Conservation (phyloP, 2,797 vertebrate species). For the Lerista edwardsae region DNA sequence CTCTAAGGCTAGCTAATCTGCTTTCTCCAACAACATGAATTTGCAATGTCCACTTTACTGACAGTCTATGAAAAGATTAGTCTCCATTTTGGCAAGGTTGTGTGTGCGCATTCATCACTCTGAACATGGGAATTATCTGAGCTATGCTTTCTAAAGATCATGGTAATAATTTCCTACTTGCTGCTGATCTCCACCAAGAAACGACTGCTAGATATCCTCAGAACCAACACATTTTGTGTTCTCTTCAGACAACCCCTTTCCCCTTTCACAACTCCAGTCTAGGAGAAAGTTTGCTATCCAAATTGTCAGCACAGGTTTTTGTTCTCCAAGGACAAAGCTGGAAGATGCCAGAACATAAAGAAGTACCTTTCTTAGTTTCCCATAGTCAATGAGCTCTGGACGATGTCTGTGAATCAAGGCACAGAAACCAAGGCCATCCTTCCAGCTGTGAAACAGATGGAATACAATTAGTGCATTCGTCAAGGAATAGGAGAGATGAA, state of each 20-base stretch:
- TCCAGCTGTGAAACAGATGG: conserved; percentile 84
- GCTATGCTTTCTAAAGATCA: conserved; percentile 6
- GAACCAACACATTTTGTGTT: conserved; percentile 26
- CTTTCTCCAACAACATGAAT: neutral
- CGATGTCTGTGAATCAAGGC: conserved; percentile 98
- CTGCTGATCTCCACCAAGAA: neutral
- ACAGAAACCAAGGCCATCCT: conserved; percentile 97
- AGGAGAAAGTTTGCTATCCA: conserved; percentile 35
- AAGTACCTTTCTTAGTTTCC: conserved; percentile 93
- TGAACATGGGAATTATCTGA: neutral
- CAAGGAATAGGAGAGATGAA: neutral
- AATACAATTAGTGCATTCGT: conserved; percentile 48
- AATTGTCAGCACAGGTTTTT: conserved; percentile 55
- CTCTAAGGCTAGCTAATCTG: neutral
- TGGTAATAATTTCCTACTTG: neutral
- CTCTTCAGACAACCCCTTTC: conserved; percentile 20
- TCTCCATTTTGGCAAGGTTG: conserved; percentile 30
- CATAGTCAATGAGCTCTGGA: conserved; percentile 97
- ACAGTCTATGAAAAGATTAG: neutral
- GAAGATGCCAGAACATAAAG: neutral
- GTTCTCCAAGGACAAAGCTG: conserved; percentile 11
- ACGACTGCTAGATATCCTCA: conserved; percentile 50
- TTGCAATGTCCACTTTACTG: neutral
- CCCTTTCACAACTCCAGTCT: conserved; percentile 45
- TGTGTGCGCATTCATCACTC: conserved; percentile 42